Evolutionary conservation across 2,797 vertebrate genomes (phyloP), one percentile per base, ranked within the genome.

Genomic region (Dicrostonyx torquatus): DNA sequence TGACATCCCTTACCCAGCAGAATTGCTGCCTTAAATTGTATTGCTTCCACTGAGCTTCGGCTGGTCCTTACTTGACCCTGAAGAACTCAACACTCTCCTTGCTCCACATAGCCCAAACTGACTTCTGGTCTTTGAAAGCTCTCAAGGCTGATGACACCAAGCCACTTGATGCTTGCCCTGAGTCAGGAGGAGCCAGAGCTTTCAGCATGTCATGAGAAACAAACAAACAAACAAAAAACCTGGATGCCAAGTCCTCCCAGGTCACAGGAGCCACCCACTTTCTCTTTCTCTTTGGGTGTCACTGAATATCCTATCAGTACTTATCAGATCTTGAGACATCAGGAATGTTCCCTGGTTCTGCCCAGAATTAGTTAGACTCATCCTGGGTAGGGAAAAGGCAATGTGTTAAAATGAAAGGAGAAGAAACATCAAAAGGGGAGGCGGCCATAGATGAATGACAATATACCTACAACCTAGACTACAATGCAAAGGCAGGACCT

Each of bases 131-230:
- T 92, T 87, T 94, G 88, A 95, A 90, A 92, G 90, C 85, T 45
- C 72, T 58, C 43, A 45, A 48, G 34, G 68, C 87, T 40, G 50
- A 82, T 87, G 70, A 55, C 85, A 64, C 80, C 50, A 6, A 22
- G 87, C 66, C 40, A 88, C 53, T 8, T 75, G 78, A 73, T 55
- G 17, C 90, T 91, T 64, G 78, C 90, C 73, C 48, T 22, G 58
- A 92, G 66, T 80, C 87, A 85, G 62, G 60, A 96, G 62, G 82
- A 93, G 91, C 84, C 75, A 78, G 91, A 95, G 89, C 53, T 79
- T 94, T 80, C 64, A 94, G 70, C 83, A 84, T 1, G 14, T 73
- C 64, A 78, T 53, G 31, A n/a, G n/a, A n/a, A n/a, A n/a, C n/a
- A n/a, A n/a, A n/a, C n/a, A n/a, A n/a, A n/a, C n/a, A 87, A 40